Conservation (phyloP, 2,113 vertebrate species). For the Rhizomys pruinosus region DNA sequence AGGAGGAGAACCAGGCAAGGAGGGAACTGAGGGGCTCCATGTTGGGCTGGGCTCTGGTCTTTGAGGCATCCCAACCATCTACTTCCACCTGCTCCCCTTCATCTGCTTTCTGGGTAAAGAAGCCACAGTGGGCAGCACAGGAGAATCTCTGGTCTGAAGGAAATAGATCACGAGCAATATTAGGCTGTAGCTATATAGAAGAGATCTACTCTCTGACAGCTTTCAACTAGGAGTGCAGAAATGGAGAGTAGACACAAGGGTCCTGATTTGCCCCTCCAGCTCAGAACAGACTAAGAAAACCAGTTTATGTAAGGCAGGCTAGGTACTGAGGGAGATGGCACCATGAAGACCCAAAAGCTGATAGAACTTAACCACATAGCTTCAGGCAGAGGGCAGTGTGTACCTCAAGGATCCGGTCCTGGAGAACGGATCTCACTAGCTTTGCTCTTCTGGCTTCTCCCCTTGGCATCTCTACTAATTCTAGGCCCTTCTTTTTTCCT, state of each 20-base stretch:
- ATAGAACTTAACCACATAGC: slow-evolving; percentile 94
- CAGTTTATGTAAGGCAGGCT: slow-evolving; percentile 93
- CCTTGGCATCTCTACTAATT: neutral
- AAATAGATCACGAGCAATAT: slow-evolving; percentile 93
- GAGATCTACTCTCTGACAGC: slow-evolving; percentile 90
- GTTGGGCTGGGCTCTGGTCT: slow-evolving; percentile 89
- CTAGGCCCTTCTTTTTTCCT: slow-evolving; percentile 36
- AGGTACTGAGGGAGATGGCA: slow-evolving; percentile 94
- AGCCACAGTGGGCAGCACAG: slow-evolving; percentile 88
- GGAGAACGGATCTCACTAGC: slow-evolving; percentile 89
- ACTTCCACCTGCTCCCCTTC: slow-evolving; percentile 88
- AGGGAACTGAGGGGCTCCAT: slow-evolving; percentile 89
- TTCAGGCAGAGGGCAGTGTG: slow-evolving; percentile 88
- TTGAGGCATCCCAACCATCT: slow-evolving; percentile 89
- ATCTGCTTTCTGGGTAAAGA: slow-evolving; percentile 89
- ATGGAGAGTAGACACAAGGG: slow-evolving; percentile 90
- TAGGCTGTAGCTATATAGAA: slow-evolving; percentile 94
- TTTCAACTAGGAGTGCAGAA: slow-evolving; percentile 93
- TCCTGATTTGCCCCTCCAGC: slow-evolving; percentile 86
- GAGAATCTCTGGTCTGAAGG: slow-evolving; percentile 91
- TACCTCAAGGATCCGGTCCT: slow-evolving; percentile 92
- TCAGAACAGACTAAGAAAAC: slow-evolving; percentile 92
- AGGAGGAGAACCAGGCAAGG: slow-evolving; percentile 91
- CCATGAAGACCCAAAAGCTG: slow-evolving; percentile 91
- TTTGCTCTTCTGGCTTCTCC: slow-evolving; percentile 42